phyloP scores from a whole-genome alignment of 2,888 invertebrate genomes.

The Gymnoscelis rufifasciata region DNA sequence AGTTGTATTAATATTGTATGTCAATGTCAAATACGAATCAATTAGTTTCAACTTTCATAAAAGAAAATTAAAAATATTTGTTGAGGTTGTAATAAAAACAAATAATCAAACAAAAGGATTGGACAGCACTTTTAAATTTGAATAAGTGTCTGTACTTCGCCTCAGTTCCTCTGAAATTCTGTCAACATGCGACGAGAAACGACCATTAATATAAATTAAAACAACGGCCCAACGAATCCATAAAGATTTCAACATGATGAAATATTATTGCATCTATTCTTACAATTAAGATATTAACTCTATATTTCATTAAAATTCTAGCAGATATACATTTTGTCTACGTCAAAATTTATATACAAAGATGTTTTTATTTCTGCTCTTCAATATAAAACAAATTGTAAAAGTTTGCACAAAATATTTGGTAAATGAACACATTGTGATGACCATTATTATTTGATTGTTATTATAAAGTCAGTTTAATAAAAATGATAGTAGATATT shows the following conservation, averaged over 20 bases:
- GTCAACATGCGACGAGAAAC: too few species aligned
- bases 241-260: slow-evolving; percentile 1
- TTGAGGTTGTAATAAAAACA: too few species aligned
- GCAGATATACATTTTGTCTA: slow-evolving; percentile 37
- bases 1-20: too few species aligned
- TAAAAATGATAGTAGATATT: neutral
- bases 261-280: slow-evolving; percentile 35
- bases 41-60: too few species aligned
- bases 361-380: slow-evolving; percentile 40
- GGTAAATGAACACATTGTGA: slow-evolving; percentile 75
- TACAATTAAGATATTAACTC: slow-evolving; percentile 33
- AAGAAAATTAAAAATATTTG: too few species aligned
- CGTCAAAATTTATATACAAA: slow-evolving; percentile 46
- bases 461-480: slow-evolving; percentile 12
- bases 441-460: slow-evolving; percentile 38
- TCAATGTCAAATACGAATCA: too few species aligned
- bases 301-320: slow-evolving; percentile 33
- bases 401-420: slow-evolving; percentile 62
- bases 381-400: slow-evolving; percentile 44
- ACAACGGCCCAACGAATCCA: too few species aligned
- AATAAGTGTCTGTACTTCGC: too few species aligned
- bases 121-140: too few species aligned
- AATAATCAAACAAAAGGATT: too few species aligned
- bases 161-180: too few species aligned
- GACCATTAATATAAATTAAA: too few species aligned